Evolutionary conservation across 2,797 vertebrate genomes (phyloP).

Genomic region (Urosaurus nigricauda): DNA sequence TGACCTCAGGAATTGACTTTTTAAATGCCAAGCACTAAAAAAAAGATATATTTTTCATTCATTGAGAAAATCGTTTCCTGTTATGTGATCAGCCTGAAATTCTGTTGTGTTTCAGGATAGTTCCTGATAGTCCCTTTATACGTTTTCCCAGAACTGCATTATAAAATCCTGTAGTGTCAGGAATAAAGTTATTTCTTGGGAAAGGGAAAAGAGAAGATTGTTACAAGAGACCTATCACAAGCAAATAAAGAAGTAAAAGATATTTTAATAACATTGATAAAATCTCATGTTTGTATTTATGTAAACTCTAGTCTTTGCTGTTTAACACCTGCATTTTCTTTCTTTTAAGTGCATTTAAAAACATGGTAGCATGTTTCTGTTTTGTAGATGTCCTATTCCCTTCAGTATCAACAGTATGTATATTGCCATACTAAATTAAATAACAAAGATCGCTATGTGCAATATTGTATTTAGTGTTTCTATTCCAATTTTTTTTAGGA

Average conservation of each 20-base stretch:
- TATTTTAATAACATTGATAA: constrained; percentile 77
- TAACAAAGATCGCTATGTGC: constrained; percentile 85
- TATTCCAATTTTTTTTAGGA: constrained; percentile 86
- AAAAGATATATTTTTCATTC: constrained; percentile 70
- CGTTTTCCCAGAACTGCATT: constrained; percentile 60
- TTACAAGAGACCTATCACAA: constrained; percentile 66
- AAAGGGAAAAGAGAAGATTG: constrained; percentile 67
- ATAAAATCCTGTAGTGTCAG: constrained; percentile 65
- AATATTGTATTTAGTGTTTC: constrained; percentile 91
- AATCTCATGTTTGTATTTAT: constrained; percentile 79
- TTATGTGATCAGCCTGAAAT: constrained; percentile 67
- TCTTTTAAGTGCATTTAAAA: constrained; percentile 65
- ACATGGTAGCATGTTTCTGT: constrained; percentile 78
- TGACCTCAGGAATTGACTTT: constrained; percentile 75
- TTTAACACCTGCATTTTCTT: constrained; percentile 71
- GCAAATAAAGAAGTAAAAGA: constrained; percentile 69
- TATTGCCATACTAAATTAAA: constrained; percentile 78
- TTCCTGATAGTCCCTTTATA: constrained; percentile 58
- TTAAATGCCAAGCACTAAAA: constrained; percentile 74
- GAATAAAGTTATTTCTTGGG: constrained; percentile 67
- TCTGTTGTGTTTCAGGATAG: constrained; percentile 50
- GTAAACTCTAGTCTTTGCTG: constrained; percentile 72
- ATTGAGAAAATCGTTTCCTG: constrained; percentile 68
- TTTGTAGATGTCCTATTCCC: constrained; percentile 77
- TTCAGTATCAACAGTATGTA: constrained; percentile 78